phyloP scores from a whole-genome alignment of 2,888 invertebrate species.

The Mythimna loreyi region DNA sequence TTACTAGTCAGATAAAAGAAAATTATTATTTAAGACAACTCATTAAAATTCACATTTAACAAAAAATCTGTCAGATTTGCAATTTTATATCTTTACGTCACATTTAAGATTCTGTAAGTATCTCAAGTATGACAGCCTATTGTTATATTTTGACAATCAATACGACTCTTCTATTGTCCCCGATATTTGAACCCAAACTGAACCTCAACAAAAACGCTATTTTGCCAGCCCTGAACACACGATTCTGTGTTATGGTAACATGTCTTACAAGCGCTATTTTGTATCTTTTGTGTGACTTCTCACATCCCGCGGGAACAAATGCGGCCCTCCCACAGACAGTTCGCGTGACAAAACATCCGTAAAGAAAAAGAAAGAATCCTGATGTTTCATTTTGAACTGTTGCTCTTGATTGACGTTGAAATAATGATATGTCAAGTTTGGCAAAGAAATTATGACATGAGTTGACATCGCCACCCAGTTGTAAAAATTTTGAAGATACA shows the following conservation, averaged over 20 bases:
- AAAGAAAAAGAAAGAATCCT: conserved; percentile 43
- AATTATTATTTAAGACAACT: no score
- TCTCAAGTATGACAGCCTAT: background rate
- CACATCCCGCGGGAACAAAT: conserved; percentile 52
- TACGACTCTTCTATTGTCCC: background rate
- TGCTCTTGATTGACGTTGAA: conserved; percentile 59
- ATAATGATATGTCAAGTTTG: conserved; percentile 54
- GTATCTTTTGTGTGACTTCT: conserved; percentile 58
- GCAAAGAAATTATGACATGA: conserved; percentile 38
- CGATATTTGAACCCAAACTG: background rate
- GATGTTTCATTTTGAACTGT: conserved; percentile 55
- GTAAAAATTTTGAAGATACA: conserved; percentile 22
- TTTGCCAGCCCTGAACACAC: conserved; percentile 34
- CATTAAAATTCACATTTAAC: no score
- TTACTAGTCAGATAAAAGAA: no score
- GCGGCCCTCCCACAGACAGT: conserved; percentile 60
- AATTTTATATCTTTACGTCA: background rate
- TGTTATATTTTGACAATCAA: background rate
- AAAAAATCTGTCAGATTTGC: background rate
- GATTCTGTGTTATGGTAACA: conserved; percentile 45
- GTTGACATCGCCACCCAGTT: conserved; percentile 34
- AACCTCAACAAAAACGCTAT: background rate
- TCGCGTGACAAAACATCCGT: conserved; percentile 55
- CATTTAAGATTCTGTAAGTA: background rate
- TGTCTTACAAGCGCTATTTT: conserved; percentile 56